Evolutionary conservation across 2,797 vertebrate species (phyloP).

Genomic region (Tragopan temminckii): DNA sequence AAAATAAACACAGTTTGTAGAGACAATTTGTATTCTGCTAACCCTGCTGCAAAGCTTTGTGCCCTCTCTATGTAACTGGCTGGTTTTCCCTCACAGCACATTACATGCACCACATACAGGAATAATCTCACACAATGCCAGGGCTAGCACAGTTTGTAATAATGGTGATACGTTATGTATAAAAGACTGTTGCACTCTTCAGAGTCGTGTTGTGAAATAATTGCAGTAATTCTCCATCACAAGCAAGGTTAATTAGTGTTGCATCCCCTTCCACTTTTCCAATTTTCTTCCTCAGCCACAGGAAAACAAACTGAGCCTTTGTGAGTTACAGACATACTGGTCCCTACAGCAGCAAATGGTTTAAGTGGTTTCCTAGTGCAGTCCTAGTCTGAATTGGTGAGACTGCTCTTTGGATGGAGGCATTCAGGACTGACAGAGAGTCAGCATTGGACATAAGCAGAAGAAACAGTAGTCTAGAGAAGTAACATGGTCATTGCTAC

Average conservation of each 20-base stretch:
- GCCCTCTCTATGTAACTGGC: background rate
- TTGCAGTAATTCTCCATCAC: conserved; percentile 18
- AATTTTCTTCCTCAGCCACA: background rate
- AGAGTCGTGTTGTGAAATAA: background rate
- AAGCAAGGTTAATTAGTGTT: conserved; percentile 15
- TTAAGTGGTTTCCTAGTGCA: background rate
- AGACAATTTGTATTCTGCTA: conserved; percentile 31
- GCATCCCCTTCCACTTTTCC: background rate
- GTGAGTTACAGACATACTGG: background rate
- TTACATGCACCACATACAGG: background rate
- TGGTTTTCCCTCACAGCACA: background rate
- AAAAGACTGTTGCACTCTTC: background rate
- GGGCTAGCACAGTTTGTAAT: background rate
- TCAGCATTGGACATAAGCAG: background rate
- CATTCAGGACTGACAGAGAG: background rate
- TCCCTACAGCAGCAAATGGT: fast-evolving
- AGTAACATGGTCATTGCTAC: fast-evolving
- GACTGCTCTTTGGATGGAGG: background rate
- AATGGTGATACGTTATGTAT: fast-evolving
- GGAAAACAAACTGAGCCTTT: background rate
- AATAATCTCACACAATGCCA: background rate
- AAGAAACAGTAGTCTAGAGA: background rate
- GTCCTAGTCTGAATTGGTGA: background rate
- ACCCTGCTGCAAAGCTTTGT: background rate
- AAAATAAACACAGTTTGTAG: conserved; percentile 28